A percentile compares a stretch with the other conserved stretches of the same genome.
Conservation (phyloP, 1,140 invertebrate species). For the Bombus confusus region DNA sequence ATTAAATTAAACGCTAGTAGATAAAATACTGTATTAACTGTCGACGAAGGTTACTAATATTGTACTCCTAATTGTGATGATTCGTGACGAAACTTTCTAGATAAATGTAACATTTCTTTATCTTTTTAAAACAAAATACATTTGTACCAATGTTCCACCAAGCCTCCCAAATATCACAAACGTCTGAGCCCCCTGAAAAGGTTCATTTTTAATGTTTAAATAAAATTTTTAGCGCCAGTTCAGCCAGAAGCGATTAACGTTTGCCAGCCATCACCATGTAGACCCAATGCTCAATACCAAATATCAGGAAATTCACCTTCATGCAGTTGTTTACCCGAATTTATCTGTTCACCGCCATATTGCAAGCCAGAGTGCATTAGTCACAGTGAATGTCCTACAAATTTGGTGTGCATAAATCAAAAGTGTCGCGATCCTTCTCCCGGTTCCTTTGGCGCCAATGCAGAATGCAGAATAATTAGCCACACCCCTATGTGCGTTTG, state of each 20-base stretch:
- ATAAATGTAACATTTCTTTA: not conserved
- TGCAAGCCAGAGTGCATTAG: constrained; percentile 84
- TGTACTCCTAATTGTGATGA: no score
- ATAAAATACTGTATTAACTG: no score
- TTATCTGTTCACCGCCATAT: constrained; percentile 80
- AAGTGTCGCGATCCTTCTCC: constrained; percentile 85
- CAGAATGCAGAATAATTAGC: constrained; percentile 87
- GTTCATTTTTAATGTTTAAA: not conserved
- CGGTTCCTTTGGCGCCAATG: constrained; percentile 82
- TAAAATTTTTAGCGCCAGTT: constrained; percentile 29
- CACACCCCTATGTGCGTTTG: constrained; percentile 86
- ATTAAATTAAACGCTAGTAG: no score
- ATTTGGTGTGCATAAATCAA: constrained; percentile 83
- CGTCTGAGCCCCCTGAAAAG: not conserved
- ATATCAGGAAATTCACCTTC: constrained; percentile 84
- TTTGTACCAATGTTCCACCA: not conserved
- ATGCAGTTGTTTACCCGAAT: constrained; percentile 83
- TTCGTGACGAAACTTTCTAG: not conserved
- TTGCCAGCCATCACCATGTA: constrained; percentile 88
- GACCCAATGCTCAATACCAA: constrained; percentile 87
- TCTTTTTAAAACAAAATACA: not conserved
- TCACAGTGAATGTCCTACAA: constrained; percentile 83
- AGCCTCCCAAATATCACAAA: not conserved
- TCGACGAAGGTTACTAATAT: no score
- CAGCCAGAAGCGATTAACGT: constrained; percentile 81